Percentiles rank a stretch among this genome's conserved stretches.
These are phyloP conservation scores for Tetramorium parvispinum DNA, from an alignment of 1,140 invertebrate species.

Conservation along the genomic window DNA sequence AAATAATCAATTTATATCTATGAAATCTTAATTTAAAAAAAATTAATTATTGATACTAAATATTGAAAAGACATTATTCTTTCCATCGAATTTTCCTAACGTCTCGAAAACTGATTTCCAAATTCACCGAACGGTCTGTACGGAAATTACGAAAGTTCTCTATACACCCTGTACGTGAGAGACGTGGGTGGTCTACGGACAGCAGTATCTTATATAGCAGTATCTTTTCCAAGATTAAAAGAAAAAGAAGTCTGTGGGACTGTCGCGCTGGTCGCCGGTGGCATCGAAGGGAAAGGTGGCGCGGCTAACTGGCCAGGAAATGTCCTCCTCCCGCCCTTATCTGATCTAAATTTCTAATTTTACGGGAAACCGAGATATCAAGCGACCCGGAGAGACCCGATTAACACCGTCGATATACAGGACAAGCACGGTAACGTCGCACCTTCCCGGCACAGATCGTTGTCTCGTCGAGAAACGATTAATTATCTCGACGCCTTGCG, in stretches of 20 bases:
- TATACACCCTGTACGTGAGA: slow-evolving; percentile 57
- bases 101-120: not conserved
- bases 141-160: slow-evolving; percentile 30
- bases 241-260: slow-evolving; percentile 69
- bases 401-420: slow-evolving; percentile 71
- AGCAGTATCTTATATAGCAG: not conserved
- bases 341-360: slow-evolving; percentile 82
- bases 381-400: slow-evolving; percentile 68
- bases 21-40: not conserved
- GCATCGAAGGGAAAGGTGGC: slow-evolving; percentile 60
- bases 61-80: not conserved
- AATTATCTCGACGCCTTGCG: slow-evolving; percentile 71
- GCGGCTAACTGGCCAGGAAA: slow-evolving; percentile 53
- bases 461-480: slow-evolving; percentile 54
- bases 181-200: slow-evolving; percentile 67
- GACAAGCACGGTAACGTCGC: slow-evolving; percentile 28
- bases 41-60: not conserved
- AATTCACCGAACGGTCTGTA: not conserved
- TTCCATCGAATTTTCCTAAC: not conserved
- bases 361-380: slow-evolving; percentile 51
- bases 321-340: slow-evolving; percentile 72
- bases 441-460: slow-evolving; percentile 61
- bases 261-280: slow-evolving; percentile 78
- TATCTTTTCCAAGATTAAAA: slow-evolving; percentile 61
- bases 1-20: not conserved